phyloP scores from a whole-genome alignment of 2,113 vertebrate genomes.

The Oryzias woworae region DNA sequence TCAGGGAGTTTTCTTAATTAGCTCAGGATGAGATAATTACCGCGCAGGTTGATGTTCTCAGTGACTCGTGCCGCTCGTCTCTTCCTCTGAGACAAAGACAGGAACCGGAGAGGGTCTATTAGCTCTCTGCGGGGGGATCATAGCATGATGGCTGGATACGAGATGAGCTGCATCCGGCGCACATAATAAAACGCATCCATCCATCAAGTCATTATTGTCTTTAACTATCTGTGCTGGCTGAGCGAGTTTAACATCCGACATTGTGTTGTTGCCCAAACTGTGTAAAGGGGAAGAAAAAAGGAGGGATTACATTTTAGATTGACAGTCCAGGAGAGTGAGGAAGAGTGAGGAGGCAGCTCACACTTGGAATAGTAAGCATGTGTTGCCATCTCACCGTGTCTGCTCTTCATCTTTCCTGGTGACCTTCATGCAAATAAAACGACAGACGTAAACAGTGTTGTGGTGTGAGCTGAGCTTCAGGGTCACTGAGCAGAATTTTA shows the following conservation, averaged over 20 bases:
- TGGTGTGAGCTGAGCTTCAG: constrained; percentile 25
- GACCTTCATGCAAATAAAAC: constrained; percentile 54
- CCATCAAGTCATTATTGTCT: constrained; percentile 54
- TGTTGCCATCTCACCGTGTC: constrained; percentile 16
- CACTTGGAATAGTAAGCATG: constrained; percentile 57
- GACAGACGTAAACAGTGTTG: constrained; percentile 8
- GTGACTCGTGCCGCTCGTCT: constrained; percentile 21
- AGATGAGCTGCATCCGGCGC: constrained; percentile 30
- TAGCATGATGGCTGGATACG: constrained; percentile 6
- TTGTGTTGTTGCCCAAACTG: constrained; percentile 23
- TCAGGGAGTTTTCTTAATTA: constrained; percentile 40
- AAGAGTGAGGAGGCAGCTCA: constrained; percentile 50
- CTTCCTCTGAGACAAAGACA: constrained; percentile 17
- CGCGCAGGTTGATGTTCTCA: constrained; percentile 17
- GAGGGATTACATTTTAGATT: constrained; percentile 47
- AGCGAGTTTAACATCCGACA: constrained; percentile 37
- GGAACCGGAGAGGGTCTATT: constrained; percentile 24
- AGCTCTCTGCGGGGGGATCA: not conserved
- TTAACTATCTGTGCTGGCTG: constrained; percentile 57
- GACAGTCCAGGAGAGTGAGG: constrained; percentile 58
- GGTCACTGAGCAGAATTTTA: constrained; percentile 22
- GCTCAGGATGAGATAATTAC: constrained; percentile 22
- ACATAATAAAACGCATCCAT: constrained; percentile 53
- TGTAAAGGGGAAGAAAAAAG: constrained; percentile 8
- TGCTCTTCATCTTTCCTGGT: constrained; percentile 33